Evolutionary conservation across 2,797 vertebrate genomes (phyloP), one percentile per base, ranked within the genome.

Genomic region (Philypnodon macrostomus): DNA sequence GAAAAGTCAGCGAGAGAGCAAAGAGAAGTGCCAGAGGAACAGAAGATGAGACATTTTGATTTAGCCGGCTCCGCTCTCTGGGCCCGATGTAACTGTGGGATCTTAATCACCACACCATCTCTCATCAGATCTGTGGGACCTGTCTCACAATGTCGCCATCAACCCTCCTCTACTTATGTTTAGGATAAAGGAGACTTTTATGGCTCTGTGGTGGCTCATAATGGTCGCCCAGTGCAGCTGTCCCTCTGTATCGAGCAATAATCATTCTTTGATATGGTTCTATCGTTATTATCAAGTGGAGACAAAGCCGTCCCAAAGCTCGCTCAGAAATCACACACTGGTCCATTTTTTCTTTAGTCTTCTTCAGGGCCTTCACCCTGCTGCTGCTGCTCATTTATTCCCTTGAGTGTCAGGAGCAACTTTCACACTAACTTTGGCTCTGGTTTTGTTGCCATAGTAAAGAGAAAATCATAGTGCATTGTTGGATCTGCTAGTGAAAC

Each of bases 51-150:
- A 67, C 40, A 23, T 48, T 54, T 48, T 67, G 41, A 45, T 56
- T 48, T 47, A 17, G 39, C 57, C 52, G 29, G 40, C 23, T 29
- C 36, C 40, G 60, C 30, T 26, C 38, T 49, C 53, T 66, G 59
- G 49, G 72, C 52, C 59, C 57, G 45, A 29, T 17, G 41, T 27
- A 54, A 57, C 54, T 42, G 67, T 49, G 16, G 14, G 49, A 63
- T 78, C 65, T 60, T 77, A 77, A 80, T 84, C 76, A 65, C 59
- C 63, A 35, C 56, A 47, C 67, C 47, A 50, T 75, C 68, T 61
- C 52, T 74, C 60, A 65, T 74, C 67, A 67, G 57, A 70, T 71
- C 58, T 38, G 58, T 41, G 9, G 30, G 37, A 44, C 19, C 39
- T 6, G 7, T 13, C 53, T 40, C 42, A 50, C 44, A 16, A 49